These are phyloP conservation scores for Aphaenogaster floridana DNA, from an alignment of 1,140 invertebrate genomes.

Conservation along the genomic window DNA sequence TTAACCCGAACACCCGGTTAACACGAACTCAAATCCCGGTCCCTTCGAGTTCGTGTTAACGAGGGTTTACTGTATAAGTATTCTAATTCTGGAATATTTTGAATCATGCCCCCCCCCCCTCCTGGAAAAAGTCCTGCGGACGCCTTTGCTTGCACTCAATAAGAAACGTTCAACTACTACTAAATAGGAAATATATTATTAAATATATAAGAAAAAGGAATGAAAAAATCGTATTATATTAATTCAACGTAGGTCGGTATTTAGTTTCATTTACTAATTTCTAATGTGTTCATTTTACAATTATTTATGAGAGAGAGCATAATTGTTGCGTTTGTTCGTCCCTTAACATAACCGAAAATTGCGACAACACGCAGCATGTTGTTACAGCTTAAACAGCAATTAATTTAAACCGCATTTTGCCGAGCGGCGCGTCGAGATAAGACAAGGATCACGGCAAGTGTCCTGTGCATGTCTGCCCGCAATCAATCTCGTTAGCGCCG, in stretches of 20 bases:
- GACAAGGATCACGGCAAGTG: slow-evolving; percentile 43
- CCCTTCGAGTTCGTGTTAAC: too few species aligned
- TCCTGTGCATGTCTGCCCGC: slow-evolving; percentile 46
- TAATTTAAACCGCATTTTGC: slow-evolving; percentile 20
- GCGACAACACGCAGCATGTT: not conserved
- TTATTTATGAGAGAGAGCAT: not conserved
- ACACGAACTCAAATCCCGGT: too few species aligned
- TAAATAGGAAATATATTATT: not conserved
- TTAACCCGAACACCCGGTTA: too few species aligned
- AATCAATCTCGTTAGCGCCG: slow-evolving; percentile 52
- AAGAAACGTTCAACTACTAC: not conserved
- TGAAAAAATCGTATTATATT: not conserved
- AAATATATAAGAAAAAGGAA: not conserved
- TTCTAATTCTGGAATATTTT: too few species aligned
- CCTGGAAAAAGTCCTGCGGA: too few species aligned
- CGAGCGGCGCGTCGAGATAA: slow-evolving; percentile 18
- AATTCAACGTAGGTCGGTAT: not conserved
- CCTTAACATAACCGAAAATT: not conserved
- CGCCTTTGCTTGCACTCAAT: not conserved
- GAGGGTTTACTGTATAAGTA: too few species aligned
- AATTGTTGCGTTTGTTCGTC: not conserved
- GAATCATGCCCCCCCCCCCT: too few species aligned
- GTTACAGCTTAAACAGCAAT: slow-evolving; percentile 1
- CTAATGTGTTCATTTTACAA: not conserved
- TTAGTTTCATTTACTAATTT: not conserved